Evolutionary conservation across 2,113 vertebrate genomes (phyloP), one percentile per base, ranked within the genome.

Genomic region (Crotalus tigris): DNA sequence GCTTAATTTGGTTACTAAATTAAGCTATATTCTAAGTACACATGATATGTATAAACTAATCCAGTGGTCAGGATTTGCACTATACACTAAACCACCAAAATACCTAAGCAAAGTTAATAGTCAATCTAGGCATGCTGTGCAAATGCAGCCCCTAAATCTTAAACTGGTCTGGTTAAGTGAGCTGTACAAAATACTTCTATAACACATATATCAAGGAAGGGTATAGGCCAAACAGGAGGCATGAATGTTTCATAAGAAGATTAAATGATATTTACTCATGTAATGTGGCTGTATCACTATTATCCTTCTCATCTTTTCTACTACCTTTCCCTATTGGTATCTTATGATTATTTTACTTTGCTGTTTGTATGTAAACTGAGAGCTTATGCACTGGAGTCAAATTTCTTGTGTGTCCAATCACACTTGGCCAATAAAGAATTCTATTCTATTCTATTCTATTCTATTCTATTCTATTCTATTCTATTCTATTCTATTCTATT

Each of bases 401-500:
- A 69, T 69, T n/a, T n/a, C 64, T 33, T 69, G 64, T 33, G 13
- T 69, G 29, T 69, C 64, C 29, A 69, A 33, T 69, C 13, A 69
- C 12, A 69, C 29, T 33, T 69, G 64, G 64, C 29, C 29, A 69
- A 69, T 69, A 69, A 69, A 69, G 49, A 51, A 51, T 51, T 4
- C 64, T n/a, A 5, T 29, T 64, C 26, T 64, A 2, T 3, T 26
- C 9, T 49, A 1, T 49, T 49, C 49, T 49, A 1, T 49, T 49
- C 49, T 49, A 8, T 8, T 49, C 49, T 49, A 8, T 8, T 7
- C 49, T 49, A 8, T 8, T 49, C 49, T 49, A 46, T 4, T 46
- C 46, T 61, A 11, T 0, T 61, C 24, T 24, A 8, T 0, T 61
- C 26, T 59, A 9, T 0, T 59, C 58, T 11, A 26, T 1, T 61